These are phyloP conservation scores for Hydrolagus affinis DNA, from an alignment of 2,113 vertebrate genomes.

Conservation along the genomic window DNA sequence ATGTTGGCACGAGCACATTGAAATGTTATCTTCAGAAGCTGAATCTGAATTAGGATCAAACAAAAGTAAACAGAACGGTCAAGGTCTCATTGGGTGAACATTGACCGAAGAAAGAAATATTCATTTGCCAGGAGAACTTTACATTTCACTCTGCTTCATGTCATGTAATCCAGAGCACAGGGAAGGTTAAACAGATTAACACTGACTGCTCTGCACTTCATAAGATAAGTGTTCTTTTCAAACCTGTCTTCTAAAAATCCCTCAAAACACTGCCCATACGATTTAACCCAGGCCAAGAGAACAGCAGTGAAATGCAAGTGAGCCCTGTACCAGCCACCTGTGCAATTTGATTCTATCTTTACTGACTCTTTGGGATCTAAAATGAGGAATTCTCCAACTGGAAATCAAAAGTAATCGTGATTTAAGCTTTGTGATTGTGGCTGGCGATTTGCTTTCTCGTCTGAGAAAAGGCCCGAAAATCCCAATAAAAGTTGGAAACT, in stretches of 20 bases:
- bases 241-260: not conserved
- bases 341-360: too few relatives aligned
- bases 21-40: constrained; percentile 1
- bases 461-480: too few relatives aligned
- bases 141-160: not conserved
- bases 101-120: constrained; percentile 12
- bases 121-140: not conserved
- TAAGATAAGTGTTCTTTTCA: not conserved
- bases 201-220: not conserved
- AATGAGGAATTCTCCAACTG: not conserved
- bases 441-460: not conserved
- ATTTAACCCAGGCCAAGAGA: not conserved
- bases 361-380: not conserved
- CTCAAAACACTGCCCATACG: not conserved
- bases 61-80: not conserved
- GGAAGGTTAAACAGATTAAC: not conserved
- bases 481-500: too few relatives aligned
- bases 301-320: not conserved
- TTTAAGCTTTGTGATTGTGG: not conserved
- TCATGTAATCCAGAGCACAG: not conserved
- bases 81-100: not conserved
- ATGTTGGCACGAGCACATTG: not conserved
- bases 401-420: not conserved
- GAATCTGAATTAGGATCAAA: constrained; percentile 6
- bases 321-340: too few relatives aligned